Conservation (phyloP, 2,888 invertebrate species). For the Cephus nigrinus region DNA sequence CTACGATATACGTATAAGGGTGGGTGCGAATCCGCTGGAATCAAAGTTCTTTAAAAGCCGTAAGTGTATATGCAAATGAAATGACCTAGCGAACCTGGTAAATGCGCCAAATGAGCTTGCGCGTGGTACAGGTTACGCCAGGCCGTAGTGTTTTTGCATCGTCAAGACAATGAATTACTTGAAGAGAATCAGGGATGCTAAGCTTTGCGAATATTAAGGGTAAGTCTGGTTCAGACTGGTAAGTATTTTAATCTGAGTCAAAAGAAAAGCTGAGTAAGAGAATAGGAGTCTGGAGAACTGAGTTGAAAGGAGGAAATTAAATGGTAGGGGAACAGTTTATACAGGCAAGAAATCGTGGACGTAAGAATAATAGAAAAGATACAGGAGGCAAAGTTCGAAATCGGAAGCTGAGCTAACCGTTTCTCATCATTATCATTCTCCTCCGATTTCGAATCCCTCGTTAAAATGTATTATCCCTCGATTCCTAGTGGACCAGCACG, state of each 20-base stretch:
- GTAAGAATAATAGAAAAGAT: background rate
- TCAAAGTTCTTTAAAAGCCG: constrained; percentile 10
- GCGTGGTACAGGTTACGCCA: background rate
- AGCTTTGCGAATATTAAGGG: constrained; percentile 22
- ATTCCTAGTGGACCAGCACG: background rate
- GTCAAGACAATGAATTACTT: background rate
- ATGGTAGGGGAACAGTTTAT: background rate
- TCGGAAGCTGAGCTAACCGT: background rate
- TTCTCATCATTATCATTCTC: background rate
- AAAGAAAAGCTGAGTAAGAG: background rate
- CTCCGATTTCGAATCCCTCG: background rate
- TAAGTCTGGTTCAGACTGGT: constrained; percentile 26
- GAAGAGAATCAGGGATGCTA: constrained; percentile 5
- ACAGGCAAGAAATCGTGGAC: background rate
- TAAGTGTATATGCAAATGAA: constrained; percentile 18
- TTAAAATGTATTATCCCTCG: background rate
- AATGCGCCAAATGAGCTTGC: background rate
- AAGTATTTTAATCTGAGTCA: background rate
- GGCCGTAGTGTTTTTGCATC: background rate
- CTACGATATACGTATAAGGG: background rate
- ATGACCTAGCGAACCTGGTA: background rate
- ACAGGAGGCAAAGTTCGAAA: background rate
- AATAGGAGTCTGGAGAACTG: background rate
- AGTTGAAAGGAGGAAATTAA: background rate
- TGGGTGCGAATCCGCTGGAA: background rate